A percentile compares a stretch with the other conserved stretches of the same genome.
Conservation (phyloP, 2,888 invertebrate species). For the Drosophila lacicola region DNA sequence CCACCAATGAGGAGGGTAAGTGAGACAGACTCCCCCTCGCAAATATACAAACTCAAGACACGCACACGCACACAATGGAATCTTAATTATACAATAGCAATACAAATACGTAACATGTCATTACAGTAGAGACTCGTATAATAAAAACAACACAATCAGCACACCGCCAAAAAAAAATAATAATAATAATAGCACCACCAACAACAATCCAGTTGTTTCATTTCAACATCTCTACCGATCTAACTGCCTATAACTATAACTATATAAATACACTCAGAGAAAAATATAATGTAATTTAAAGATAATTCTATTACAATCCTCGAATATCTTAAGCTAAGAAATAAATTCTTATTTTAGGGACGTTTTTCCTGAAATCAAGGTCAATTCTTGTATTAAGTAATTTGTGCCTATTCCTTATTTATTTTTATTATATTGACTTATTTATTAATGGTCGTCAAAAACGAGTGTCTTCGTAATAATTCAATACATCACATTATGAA, state of each 20-base stretch:
- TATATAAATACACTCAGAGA: constrained; percentile 12
- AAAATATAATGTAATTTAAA: not conserved
- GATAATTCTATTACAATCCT: not conserved
- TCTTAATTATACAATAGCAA: constrained; percentile 56
- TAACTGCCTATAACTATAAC: not conserved
- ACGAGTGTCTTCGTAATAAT: too few species aligned
- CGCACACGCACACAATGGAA: constrained; percentile 44
- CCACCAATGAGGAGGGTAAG: constrained; percentile 89
- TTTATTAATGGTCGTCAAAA: too few species aligned
- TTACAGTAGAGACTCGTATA: constrained; percentile 62
- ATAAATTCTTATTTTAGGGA: too few species aligned
- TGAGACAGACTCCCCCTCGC: constrained; percentile 56
- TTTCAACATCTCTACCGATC: constrained; percentile 42
- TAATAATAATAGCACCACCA: constrained; percentile 41
- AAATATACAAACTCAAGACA: constrained; percentile 33
- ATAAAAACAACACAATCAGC: constrained; percentile 64
- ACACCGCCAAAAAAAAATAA: constrained; percentile 30
- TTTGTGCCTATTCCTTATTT: too few species aligned
- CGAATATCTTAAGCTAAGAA: too few species aligned
- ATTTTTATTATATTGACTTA: too few species aligned
- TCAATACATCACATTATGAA: too few species aligned
- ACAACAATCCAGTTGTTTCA: constrained; percentile 73
- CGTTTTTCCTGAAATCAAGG: too few species aligned
- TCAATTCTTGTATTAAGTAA: too few species aligned
- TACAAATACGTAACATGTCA: constrained; percentile 55